Evolutionary conservation across 2,113 vertebrate genomes (phyloP).

Genomic region (Aphelocoma coerulescens): DNA sequence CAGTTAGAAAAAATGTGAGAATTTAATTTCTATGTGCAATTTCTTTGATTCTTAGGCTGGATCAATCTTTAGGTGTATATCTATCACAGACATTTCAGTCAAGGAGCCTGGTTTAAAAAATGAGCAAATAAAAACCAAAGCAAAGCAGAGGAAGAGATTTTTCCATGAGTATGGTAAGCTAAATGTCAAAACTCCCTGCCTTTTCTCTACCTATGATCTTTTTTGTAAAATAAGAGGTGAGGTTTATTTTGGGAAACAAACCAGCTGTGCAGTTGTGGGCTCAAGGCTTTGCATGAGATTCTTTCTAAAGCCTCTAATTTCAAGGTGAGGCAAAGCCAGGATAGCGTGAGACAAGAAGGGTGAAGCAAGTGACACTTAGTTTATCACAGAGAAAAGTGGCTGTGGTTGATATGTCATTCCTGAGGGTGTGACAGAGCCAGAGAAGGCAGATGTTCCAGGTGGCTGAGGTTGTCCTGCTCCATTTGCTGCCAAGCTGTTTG

Average conservation of each 20-base stretch:
- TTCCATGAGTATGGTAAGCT: background rate
- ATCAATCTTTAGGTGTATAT: background rate
- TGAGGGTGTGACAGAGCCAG: background rate
- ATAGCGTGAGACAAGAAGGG: background rate
- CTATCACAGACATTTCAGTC: background rate
- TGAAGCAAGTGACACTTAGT: background rate
- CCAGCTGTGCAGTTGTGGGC: background rate
- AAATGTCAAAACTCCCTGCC: background rate
- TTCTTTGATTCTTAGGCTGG: background rate
- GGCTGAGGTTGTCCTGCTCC: conserved; percentile 7
- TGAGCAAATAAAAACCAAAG: background rate
- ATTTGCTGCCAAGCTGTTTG: conserved; percentile 42
- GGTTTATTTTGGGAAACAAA: conserved; percentile 28
- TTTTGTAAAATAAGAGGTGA: background rate
- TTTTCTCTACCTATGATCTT: background rate
- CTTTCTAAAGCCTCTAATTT: conserved; percentile 3
- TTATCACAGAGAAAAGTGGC: background rate
- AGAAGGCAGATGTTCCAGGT: conserved; percentile 22
- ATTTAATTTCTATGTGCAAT: background rate
- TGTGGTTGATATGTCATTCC: background rate
- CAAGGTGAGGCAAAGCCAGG: background rate
- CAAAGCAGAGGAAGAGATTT: background rate
- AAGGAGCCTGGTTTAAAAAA: background rate
- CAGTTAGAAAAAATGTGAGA: background rate
- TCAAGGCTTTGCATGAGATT: background rate